phyloP scores from a whole-genome alignment of 92 coral and sea anemone species.

The Parazoanthus swiftii region DNA sequence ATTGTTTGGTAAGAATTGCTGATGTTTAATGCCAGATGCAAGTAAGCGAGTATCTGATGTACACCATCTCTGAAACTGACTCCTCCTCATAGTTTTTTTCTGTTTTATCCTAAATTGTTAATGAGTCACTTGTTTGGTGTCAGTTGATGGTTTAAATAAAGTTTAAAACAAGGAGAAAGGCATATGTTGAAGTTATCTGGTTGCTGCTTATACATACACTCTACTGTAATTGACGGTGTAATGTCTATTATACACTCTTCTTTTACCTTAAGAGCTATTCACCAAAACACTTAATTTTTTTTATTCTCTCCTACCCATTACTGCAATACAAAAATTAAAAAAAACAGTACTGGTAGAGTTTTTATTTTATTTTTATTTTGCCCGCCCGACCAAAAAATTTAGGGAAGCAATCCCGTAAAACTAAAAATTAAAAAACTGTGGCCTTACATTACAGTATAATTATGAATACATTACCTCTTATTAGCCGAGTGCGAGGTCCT shows the following conservation, averaged over 20 bases:
- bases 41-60: background rate
- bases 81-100: background rate
- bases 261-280: slow-evolving; percentile 8
- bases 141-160: slow-evolving; percentile 10
- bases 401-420: too few relatives aligned
- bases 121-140: slow-evolving; percentile 13
- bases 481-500: too few relatives aligned
- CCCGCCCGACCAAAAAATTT: too few relatives aligned
- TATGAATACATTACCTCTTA: too few relatives aligned
- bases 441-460: too few relatives aligned
- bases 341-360: too few relatives aligned
- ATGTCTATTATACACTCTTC: background rate
- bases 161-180: slow-evolving; percentile 5
- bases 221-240: slow-evolving; percentile 1
- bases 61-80: slow-evolving; percentile 8
- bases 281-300: background rate
- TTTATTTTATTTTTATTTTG: background rate
- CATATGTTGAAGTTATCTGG: slow-evolving; percentile 9
- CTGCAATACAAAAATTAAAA: too few relatives aligned
- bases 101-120: slow-evolving; percentile 1
- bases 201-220: slow-evolving; percentile 8
- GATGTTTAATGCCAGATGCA: background rate
- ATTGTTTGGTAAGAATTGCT: slow-evolving; percentile 9
- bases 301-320: background rate
- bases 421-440: too few relatives aligned